phyloP scores from a whole-genome alignment of 92 coral and sea anemone species.

The Epizoanthus ramosus region DNA sequence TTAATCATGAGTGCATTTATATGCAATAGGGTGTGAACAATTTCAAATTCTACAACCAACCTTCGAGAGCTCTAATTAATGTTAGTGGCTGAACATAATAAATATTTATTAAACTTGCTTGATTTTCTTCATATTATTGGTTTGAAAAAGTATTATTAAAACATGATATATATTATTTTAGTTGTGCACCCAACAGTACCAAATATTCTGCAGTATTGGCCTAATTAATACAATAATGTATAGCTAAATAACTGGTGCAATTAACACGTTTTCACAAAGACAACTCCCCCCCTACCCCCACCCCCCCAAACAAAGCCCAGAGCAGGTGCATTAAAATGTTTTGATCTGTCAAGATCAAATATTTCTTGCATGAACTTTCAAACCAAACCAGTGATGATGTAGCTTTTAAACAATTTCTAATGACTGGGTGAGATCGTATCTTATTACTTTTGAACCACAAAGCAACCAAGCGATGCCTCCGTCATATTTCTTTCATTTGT shows the following conservation, averaged over 20 bases:
- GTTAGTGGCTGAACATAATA: too few species aligned
- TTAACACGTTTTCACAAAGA: conserved; percentile 20
- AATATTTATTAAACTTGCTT: too few species aligned
- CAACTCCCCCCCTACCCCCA: conserved; percentile 25
- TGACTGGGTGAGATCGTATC: conserved; percentile 13
- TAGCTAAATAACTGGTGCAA: too few species aligned
- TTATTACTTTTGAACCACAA: conserved; percentile 22
- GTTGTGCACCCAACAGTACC: neutral
- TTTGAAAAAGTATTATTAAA: too few species aligned
- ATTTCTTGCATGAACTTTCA: conserved; percentile 32
- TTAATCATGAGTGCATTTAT: too few species aligned
- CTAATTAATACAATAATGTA: neutral
- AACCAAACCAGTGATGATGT: conserved; percentile 9
- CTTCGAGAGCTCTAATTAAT: too few species aligned
- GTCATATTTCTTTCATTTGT: neutral
- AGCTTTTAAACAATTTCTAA: conserved; percentile 35
- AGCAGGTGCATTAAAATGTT: conserved; percentile 43
- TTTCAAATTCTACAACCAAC: too few species aligned
- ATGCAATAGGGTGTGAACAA: too few species aligned
- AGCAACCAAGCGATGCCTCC: neutral
- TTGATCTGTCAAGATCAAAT: conserved; percentile 19
- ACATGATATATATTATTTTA: too few species aligned
- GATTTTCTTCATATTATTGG: too few species aligned
- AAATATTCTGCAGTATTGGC: neutral
- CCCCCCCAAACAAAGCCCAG: neutral